Evolutionary conservation across 2,888 invertebrate species (phyloP).

Genomic region (Rotaria sp.): DNA sequence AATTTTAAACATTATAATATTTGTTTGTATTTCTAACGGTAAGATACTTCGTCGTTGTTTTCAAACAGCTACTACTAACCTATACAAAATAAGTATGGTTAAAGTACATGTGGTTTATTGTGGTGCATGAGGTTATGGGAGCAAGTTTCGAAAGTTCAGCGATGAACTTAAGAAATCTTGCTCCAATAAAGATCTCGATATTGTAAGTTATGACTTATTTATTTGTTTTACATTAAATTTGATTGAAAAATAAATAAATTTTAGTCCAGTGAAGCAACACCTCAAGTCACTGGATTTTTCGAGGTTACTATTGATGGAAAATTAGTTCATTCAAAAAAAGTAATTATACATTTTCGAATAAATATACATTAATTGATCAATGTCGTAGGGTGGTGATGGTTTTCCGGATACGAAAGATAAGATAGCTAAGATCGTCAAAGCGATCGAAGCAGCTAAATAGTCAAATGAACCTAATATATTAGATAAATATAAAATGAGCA

Average conservation of each 20-base stretch:
- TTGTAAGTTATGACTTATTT: background rate
- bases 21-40: background rate
- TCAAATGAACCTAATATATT: background rate
- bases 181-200: background rate
- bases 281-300: background rate
- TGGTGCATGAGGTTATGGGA: background rate
- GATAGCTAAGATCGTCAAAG: background rate
- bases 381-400: background rate
- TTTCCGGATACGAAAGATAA: background rate
- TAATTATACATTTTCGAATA: background rate
- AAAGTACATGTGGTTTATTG: background rate
- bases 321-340: background rate
- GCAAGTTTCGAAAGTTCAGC: background rate
- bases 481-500: background rate
- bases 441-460: background rate
- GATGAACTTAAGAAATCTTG: slow-evolving; percentile 16
- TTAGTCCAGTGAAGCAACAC: background rate
- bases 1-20: background rate
- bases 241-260: background rate
- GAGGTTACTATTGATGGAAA: background rate
- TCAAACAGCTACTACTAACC: background rate
- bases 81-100: background rate
- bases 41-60: background rate
- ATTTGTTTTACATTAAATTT: background rate
- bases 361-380: too few relatives aligned